phyloP scores from a whole-genome alignment of 1,140 invertebrate genomes.

The Cherax destructor region DNA sequence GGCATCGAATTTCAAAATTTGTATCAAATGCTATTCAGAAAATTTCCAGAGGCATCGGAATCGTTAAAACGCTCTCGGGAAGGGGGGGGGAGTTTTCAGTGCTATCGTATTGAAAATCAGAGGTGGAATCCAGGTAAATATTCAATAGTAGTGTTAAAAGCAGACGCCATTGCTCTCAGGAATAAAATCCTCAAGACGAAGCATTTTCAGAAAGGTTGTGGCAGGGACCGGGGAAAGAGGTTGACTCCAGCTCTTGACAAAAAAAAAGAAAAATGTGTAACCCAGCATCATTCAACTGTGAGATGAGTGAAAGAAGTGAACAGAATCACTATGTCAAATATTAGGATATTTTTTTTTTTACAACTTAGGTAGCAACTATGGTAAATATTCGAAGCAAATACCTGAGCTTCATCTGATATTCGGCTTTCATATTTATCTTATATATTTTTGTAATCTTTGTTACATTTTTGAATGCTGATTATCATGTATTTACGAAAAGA shows the following conservation, averaged over 20 bases:
- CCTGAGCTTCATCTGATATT: conserved; percentile 36
- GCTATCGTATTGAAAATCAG: no score
- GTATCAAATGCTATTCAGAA: no score
- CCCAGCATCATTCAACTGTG: neutral
- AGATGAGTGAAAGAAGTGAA: neutral
- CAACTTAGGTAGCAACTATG: neutral
- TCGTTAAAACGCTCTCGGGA: no score
- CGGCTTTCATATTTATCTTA: conserved; percentile 60
- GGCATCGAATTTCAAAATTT: no score
- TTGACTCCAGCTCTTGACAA: neutral
- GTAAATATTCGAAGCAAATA: neutral
- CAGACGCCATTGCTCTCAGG: no score
- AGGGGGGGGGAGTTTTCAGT: no score
- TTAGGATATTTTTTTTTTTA: neutral
- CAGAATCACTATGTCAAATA: neutral
- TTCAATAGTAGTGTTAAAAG: no score
- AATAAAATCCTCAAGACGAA: neutral
- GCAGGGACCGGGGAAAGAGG: neutral
- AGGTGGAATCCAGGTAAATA: no score
- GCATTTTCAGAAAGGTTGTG: neutral
- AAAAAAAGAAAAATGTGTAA: neutral
- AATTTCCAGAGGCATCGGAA: no score
- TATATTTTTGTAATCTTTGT: conserved; percentile 66
- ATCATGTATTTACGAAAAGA: conserved; percentile 46
- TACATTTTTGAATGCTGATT: conserved; percentile 59